phyloP scores from a whole-genome alignment of 2,888 invertebrate species.

The Formica aserva region DNA sequence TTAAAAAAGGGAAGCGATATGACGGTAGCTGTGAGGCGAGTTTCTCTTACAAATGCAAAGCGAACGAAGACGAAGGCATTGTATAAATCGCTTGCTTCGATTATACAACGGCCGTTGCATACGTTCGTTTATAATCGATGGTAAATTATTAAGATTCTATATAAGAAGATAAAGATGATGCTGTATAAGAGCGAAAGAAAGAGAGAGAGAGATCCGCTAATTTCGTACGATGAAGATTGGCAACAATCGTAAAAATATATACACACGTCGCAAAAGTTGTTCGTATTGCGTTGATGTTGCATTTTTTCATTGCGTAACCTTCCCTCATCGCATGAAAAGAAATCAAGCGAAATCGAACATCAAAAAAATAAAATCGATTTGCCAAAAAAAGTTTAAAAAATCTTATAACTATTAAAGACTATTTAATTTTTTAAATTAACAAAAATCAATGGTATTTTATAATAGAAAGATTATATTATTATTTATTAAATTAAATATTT shows the following conservation, averaged over 20 bases:
- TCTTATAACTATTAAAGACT: neutral
- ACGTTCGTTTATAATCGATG: conserved; percentile 14
- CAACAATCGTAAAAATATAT: conserved; percentile 68
- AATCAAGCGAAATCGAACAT: neutral
- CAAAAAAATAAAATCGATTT: neutral
- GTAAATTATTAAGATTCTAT: conserved; percentile 40
- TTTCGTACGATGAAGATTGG: conserved; percentile 67
- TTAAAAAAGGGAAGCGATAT: neutral
- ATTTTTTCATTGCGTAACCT: conserved; percentile 4
- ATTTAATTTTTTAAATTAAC: neutral
- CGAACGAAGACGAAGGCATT: conserved; percentile 64
- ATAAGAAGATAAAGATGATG: neutral
- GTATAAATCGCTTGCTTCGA: conserved; percentile 75
- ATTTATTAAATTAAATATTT: neutral
- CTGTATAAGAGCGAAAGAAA: conserved; percentile 24
- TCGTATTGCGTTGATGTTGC: conserved; percentile 26
- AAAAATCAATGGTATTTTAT: neutral
- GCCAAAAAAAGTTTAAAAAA: neutral
- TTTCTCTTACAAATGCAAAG: conserved; percentile 69
- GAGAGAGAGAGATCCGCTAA: conserved; percentile 58
- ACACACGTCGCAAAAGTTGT: conserved; percentile 37
- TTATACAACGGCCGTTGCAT: conserved; percentile 34
- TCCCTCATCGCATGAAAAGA: neutral
- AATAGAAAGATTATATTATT: neutral
- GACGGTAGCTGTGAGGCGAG: conserved; percentile 1